Base-by-base conservation (phyloP, 2,888 invertebrate genomes). In the Patella pellucida region DNA sequence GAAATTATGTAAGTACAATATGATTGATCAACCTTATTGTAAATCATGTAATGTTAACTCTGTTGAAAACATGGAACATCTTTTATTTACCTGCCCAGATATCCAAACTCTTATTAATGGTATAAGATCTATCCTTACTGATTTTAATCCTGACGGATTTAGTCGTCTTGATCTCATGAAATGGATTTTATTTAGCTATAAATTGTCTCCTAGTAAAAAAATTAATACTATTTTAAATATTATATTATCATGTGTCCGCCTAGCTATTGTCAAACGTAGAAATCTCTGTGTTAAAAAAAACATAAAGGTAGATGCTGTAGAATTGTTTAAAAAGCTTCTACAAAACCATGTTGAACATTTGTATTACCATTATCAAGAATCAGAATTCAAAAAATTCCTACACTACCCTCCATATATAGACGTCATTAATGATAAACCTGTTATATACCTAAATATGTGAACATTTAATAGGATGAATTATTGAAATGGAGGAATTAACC, bases 191-290 rank as follows among this genome's bases (percentile, higher is more conserved):
- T 62, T 62, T 62, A 62, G 19, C 14, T 62, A 56, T 19, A 56
- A 56, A 14, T 15, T 62, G n/a, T 62, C 56, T 9, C n/a, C 7
- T 14, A 19, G n/a, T 7, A n/a, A 62, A 19, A 62, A 62, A 62
- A 19, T 62, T 19, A 62, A 62, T 19, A 62, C n/a, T 19, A 62
- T 62, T 16, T 19, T 62, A 7, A 62, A 62, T 62, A 62, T 62
- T 62, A 19, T 62, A 16, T 19, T 62, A 19, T 9, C 62, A 19
- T 14, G n/a, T 7, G 15, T 62, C 9, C 19, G 62, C 1, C 23
- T 62, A 19, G 2, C 62, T 62, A 62, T 62, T 62, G 23, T 62
- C 9, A 62, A 62, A 62, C 62, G 62, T 62, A 62, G 62, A 62
- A 62, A 62, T 9, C 62, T 62, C 16, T 15, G 23, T 19, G 11